A percentile compares a stretch with the other conserved stretches of the same genome.
Conservation (phyloP, 2,797 vertebrate genomes). For the Xenops minutus region DNA sequence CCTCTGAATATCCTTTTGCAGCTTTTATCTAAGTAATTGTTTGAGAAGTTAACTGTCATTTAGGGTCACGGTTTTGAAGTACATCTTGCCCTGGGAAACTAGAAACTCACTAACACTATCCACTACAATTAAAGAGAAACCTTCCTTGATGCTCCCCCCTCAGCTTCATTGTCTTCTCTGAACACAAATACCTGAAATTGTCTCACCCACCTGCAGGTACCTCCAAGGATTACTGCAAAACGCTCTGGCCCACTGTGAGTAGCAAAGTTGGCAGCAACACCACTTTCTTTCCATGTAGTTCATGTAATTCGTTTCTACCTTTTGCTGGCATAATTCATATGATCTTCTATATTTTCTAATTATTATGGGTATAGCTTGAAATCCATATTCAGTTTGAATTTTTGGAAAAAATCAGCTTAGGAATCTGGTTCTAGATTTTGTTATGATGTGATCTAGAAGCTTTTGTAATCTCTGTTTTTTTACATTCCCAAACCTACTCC, state of each 20-base stretch:
- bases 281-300: not conserved
- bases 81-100: not conserved
- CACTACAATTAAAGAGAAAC: not conserved
- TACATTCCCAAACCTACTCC: not conserved
- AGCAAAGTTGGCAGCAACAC: not conserved
- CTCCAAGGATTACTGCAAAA: not conserved
- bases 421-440: not conserved
- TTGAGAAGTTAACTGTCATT: not conserved
- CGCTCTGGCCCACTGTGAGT: not conserved
- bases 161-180: not conserved
- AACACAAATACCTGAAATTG: not conserved
- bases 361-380: not conserved
- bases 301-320: not conserved
- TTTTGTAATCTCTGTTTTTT: not conserved
- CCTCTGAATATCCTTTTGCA: not conserved
- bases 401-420: not conserved
- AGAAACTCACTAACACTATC: not conserved
- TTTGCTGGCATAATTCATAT: not conserved
- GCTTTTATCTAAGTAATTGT: not conserved
- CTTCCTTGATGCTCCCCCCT: not conserved
- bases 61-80: not conserved
- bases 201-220: not conserved
- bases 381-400: not conserved
- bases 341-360: not conserved
- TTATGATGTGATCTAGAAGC: not conserved